Evolutionary conservation across 2,113 vertebrate species (phyloP), one percentile per base, ranked within the genome.

Genomic region (Monopterus albus): DNA sequence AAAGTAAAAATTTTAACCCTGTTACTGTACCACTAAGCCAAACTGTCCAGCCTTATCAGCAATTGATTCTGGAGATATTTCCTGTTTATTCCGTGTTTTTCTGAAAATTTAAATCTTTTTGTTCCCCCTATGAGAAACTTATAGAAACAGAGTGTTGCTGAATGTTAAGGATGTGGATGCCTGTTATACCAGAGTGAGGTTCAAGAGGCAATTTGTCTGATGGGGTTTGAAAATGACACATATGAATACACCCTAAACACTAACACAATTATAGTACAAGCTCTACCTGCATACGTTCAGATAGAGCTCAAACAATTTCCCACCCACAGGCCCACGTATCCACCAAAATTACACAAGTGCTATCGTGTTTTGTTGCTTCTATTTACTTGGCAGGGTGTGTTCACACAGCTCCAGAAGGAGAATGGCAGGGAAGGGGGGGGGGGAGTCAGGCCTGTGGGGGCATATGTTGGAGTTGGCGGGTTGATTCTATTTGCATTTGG

Each of bases 401-500:
- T 87, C 73, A 31, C 52, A 35, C 76, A 67, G 72, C 79, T 86
- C 31, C 67, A 71, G 35, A 40, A 75, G 69, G 76, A 89, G 82
- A 87, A 84, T 76, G 67, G 58, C 21, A 25, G 69, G 67, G 58
- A 18, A 25, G 69, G 78, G 5, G 28, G 36, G 57, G 39, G 31
- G 51, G 46, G 33, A 23, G 40, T 40, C 3, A 6, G 7, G 50
- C 64, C 1, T 9, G 51, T 2, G 40, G 61, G 62, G 70, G 51
- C 26, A 58, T 59, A 73, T 58, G 62, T 51, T 75, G 55, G 61
- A 80, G 72, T 84, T 81, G 88, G 82, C 62, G 46, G 87, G 79
- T 88, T 88, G 83, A 88, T 78, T 77, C 26, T 85, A 92, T 94
- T 93, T 94, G 92, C 91, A 91, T 94, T 92, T 93, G 89, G 83